These are phyloP conservation scores for Parotocinclus haroldoi DNA, from an alignment of 2,797 vertebrate genomes.

Conservation along the genomic window DNA sequence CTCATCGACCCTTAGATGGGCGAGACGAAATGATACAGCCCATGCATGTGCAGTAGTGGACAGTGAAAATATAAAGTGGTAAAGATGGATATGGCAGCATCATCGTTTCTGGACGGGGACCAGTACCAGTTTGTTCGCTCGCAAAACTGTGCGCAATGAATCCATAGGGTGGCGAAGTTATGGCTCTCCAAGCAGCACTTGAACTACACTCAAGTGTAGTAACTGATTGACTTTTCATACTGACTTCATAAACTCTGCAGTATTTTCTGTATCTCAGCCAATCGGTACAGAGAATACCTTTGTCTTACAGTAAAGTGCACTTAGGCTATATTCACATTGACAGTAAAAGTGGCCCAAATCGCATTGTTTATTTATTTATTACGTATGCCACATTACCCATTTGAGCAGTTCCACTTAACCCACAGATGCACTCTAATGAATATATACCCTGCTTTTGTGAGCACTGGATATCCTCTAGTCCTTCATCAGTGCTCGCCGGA, in stretches of 20 bases:
- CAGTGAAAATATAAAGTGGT: slow-evolving; percentile 16
- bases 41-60: slow-evolving; percentile 1
- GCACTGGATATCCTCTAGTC: too few relatives aligned
- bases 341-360: too few relatives aligned
- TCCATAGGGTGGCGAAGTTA: too few relatives aligned
- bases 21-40: slow-evolving; percentile 2
- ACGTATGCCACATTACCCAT: too few relatives aligned
- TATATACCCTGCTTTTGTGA: too few relatives aligned
- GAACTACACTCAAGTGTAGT: slow-evolving; percentile 15
- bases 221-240: neutral
- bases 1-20: slow-evolving; percentile 18
- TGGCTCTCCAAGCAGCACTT: slow-evolving; percentile 27
- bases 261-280: slow-evolving; percentile 10
- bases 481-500: too few relatives aligned
- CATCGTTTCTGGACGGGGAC: neutral
- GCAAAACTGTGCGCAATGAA: neutral
- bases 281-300: slow-evolving; percentile 20
- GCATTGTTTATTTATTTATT: too few relatives aligned
- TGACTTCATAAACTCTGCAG: slow-evolving; percentile 27
- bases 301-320: slow-evolving; percentile 76
- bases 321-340: slow-evolving; percentile 51
- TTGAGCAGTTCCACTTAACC: too few relatives aligned
- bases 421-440: too few relatives aligned
- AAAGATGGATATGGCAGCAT: slow-evolving; percentile 9
- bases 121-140: too few relatives aligned